A percentile compares a stretch with the other conserved stretches of the same genome.
phyloP scores from a whole-genome alignment of 1,140 invertebrate species.

The Diachasma alloeum region DNA sequence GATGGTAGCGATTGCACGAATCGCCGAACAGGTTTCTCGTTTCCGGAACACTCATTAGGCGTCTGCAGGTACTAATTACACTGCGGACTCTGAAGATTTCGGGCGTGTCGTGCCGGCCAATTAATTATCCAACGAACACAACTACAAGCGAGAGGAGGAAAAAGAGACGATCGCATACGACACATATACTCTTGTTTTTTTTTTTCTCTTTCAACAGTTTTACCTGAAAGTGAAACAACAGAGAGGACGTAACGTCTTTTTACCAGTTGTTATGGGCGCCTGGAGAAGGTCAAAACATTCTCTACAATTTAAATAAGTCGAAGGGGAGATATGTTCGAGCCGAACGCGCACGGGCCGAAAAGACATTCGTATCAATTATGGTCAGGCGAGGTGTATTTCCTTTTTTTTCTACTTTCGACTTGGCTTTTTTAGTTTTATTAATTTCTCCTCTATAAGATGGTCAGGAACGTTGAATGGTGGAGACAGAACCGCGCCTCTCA shows the following conservation, averaged over 20 bases:
- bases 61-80: slow-evolving; percentile 64
- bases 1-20: slow-evolving; percentile 27
- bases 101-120: slow-evolving; percentile 39
- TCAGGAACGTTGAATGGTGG: slow-evolving; percentile 32
- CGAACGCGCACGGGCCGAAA: slow-evolving; percentile 45
- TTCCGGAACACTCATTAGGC: slow-evolving; percentile 53
- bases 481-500: slow-evolving; percentile 50
- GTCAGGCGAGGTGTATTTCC: slow-evolving; percentile 43
- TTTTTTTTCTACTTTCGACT: background rate
- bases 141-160: background rate
- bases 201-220: background rate
- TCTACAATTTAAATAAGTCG: slow-evolving; percentile 29
- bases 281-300: background rate
- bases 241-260: background rate
- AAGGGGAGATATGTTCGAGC: slow-evolving; percentile 42
- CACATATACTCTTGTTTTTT: background rate
- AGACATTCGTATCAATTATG: slow-evolving; percentile 66
- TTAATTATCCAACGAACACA: slow-evolving; percentile 43
- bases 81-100: slow-evolving; percentile 40
- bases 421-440: background rate
- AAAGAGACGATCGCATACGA: background rate
- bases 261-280: background rate
- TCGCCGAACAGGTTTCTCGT: slow-evolving; percentile 39
- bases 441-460: background rate
- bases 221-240: background rate